Evolutionary conservation across 2,113 vertebrate genomes (phyloP).

Genomic region (Plecturocebus donacophilus): DNA sequence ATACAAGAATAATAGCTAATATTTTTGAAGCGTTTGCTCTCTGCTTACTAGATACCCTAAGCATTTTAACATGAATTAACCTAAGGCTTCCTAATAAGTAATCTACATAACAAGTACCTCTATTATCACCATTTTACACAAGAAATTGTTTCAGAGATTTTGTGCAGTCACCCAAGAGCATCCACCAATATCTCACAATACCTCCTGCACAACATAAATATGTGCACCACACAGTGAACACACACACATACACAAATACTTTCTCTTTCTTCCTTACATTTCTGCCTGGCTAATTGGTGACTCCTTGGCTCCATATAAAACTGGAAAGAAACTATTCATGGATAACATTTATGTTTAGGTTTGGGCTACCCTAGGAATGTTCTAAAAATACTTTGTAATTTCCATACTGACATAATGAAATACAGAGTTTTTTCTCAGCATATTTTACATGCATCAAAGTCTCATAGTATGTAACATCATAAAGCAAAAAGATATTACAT

Average conservation of each 20-base stretch:
- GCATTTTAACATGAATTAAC: not conserved
- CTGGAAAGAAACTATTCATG: not conserved
- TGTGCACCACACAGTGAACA: not conserved
- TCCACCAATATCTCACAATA: not conserved
- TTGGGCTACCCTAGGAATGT: not conserved
- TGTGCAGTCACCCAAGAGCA: not conserved
- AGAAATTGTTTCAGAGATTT: not conserved
- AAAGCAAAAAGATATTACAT: not conserved
- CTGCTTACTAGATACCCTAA: not conserved
- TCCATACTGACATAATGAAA: not conserved
- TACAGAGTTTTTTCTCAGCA: not conserved
- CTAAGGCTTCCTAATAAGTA: not conserved
- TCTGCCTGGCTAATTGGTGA: not conserved
- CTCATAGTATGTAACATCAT: not conserved
- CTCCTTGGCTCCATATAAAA: not conserved
- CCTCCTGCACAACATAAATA: not conserved
- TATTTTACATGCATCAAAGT: not conserved
- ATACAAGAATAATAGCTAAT: not conserved
- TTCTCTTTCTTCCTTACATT: not conserved
- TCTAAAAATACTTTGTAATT: not conserved
- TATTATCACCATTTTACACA: not conserved
- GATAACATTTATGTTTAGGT: not conserved
- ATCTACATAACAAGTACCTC: not conserved
- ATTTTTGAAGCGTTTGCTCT: not conserved
- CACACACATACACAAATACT: not conserved